Base-by-base conservation (phyloP, 2,797 vertebrate genomes). In the Aplochiton taeniatus region DNA sequence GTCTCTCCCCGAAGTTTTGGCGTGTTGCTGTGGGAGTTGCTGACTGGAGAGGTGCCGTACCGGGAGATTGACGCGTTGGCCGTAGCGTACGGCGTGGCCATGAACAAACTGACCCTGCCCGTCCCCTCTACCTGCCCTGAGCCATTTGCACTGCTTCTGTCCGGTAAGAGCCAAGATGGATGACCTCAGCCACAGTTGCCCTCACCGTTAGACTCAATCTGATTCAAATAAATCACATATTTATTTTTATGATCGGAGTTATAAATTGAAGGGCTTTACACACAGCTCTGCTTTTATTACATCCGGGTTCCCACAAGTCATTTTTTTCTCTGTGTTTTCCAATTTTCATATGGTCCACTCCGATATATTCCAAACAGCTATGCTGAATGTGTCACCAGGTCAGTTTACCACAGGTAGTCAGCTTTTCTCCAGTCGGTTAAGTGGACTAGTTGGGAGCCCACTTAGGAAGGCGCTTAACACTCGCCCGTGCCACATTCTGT, bases 41-140 rank as follows among this genome's bases (percentile, higher is more conserved):
- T 96, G 85, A 96, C 95, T 0, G 94, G 96, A 1, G 95, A 97
- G 87, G 95, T 96, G 58, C 96, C 96, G 0, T 97, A 97, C 85
- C 88, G 94, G 12, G 94, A 96, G 85, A 97, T 97, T 0, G 95
- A 96, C 10, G 94, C 94, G 0, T 87, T 97, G 73, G 95, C 96
- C 0, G 95, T 97, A 45, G 96, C 95, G 0, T 97, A 96, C 0
- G 95, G 96, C 0, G 94, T 97, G 18, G 96, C 96, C 69, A 93
- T 97, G 92, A 97, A 95, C 89, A 97, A 96, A 83, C 88, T 97
- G 58, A 96, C 94, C 0, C 90, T 97, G n/a, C 96, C 95, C 57
- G 80, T 97, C 78, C 95, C 96, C 0, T 96, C 95, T 48, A 96
- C 95, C 45, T 96, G 96, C 80, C 96, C 96, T 0, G 95, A 96